phyloP scores from a whole-genome alignment of 2,113 vertebrate genomes.

The Acanthochromis polyacanthus region DNA sequence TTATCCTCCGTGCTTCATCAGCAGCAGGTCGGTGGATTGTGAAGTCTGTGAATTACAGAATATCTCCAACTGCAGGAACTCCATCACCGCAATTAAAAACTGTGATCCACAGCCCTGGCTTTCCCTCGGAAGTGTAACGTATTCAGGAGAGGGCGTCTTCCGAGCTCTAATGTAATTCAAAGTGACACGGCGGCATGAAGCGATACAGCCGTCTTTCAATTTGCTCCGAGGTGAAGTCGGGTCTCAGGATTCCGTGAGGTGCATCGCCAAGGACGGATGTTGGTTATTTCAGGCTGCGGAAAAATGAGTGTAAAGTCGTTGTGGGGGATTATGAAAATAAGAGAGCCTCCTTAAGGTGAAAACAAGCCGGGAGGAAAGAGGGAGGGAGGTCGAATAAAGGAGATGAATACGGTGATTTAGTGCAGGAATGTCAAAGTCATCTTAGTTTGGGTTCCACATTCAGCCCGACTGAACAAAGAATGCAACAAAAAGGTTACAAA shows the following conservation, averaged over 20 bases:
- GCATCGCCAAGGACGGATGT: constrained; percentile 29
- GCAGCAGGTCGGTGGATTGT: no score
- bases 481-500: no score
- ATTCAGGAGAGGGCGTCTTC: constrained; percentile 16
- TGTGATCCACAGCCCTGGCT: not conserved
- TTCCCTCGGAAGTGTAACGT: constrained; percentile 3
- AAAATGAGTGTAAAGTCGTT: constrained; percentile 8
- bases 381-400: constrained; percentile 38
- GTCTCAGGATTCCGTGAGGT: constrained; percentile 31
- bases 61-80: not conserved
- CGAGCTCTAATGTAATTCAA: constrained; percentile 26
- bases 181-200: constrained; percentile 47
- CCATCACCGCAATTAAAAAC: not conserved
- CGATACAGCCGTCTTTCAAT: constrained; percentile 38
- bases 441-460: no score
- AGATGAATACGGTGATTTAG: constrained; percentile 46
- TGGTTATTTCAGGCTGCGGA: constrained; percentile 2
- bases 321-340: constrained; percentile 38
- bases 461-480: no score
- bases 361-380: constrained; percentile 10
- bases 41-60: no score
- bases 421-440: no score
- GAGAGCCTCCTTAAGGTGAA: constrained; percentile 15
- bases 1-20: no score
- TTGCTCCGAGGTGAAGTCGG: constrained; percentile 36